These are phyloP conservation scores for Galbula dea DNA, from an alignment of 2,113 vertebrate genomes.

Conservation along the genomic window DNA sequence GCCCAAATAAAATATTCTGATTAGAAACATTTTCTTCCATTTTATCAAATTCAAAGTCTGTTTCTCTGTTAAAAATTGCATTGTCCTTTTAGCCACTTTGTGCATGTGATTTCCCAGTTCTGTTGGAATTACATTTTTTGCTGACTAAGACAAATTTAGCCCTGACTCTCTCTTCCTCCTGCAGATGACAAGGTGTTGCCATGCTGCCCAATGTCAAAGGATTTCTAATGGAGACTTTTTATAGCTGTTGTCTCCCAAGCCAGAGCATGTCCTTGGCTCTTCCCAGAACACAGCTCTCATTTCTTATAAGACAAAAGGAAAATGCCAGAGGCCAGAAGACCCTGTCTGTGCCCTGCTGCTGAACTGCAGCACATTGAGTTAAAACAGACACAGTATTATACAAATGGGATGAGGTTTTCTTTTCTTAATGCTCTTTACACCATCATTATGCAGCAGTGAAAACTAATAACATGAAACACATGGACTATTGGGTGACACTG, in stretches of 20 bases:
- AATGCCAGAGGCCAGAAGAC: neutral
- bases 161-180: neutral
- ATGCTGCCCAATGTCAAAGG: neutral
- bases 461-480: neutral
- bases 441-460: neutral
- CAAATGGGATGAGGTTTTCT: neutral
- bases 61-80: neutral
- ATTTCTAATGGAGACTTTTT: neutral
- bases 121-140: neutral
- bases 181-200: neutral
- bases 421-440: neutral
- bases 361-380: neutral
- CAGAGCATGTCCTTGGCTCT: too few species aligned
- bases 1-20: neutral
- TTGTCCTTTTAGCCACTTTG: neutral
- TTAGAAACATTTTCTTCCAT: neutral
- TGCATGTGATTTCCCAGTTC: neutral
- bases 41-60: neutral
- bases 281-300: neutral
- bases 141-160: neutral
- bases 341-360: neutral
- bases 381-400: neutral
- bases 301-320: neutral
- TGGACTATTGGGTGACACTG: neutral
- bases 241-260: neutral